Base-by-base conservation (phyloP, 2,797 vertebrate genomes). In the Neostethus bicornis region DNA sequence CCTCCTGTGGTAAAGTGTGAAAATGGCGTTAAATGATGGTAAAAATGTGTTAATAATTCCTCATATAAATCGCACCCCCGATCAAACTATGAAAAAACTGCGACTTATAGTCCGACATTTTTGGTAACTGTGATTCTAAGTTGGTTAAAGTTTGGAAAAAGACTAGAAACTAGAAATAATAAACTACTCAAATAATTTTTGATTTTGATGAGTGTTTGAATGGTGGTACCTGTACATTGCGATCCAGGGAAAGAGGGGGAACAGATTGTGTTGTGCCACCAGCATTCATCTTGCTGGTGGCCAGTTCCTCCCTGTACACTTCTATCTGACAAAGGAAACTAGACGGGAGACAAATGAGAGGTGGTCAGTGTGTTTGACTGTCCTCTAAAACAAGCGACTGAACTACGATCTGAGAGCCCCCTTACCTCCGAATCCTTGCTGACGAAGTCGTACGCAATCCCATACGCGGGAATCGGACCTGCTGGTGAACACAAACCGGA, bases 241-340 rank as follows among this genome's bases (percentile, higher is more conserved):
- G 96, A 92, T 63, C 93, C 90, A 85, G 96, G 92, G 83, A 97
- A 94, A 68, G 95, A 90, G 54, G 96, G 94, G 58, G 97, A 94
- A 90, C 94, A 95, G 76, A 97, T 90, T 32, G 95, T 94, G 87
- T 96, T 97, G 86, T 96, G 96, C 97, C 97, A 99, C 95, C 95
- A 99, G 89, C 90, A 94, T 53, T 96, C 95, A 74, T 95, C 95
- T 64, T 94, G 94, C 86, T 95, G 94, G 86, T 81, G 92, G 84
- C 90, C 88, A 70, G 87, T 92, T 79, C 91, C 83, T 88, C 89
- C 93, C 90, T 94, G 92, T 67, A 91, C 90, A 82, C 93, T 92
- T 79, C 94, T 84, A 87, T 89, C 93, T 86, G 94, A 85, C 76
- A 92, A 66, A 80, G 95, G 92, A 88, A 93, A 94, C 94, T 92